Conservation (phyloP, 2,888 invertebrate species). For the Chaitophorus viminalis region DNA sequence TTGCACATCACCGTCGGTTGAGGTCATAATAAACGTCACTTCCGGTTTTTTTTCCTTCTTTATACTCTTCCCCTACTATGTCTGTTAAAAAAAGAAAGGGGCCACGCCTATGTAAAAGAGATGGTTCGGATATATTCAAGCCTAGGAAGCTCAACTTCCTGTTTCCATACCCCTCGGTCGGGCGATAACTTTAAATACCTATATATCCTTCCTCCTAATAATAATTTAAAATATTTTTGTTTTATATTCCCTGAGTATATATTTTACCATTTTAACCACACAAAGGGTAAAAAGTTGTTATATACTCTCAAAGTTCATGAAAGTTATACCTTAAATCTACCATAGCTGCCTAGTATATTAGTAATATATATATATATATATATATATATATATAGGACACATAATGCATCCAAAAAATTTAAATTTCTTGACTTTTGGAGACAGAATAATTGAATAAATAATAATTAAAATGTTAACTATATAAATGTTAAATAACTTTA, state of each 20-base stretch:
- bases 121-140: conserved; percentile 56
- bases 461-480: neutral
- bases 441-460: conserved; percentile 5
- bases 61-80: conserved; percentile 29
- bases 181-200: conserved; percentile 56
- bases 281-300: conserved; percentile 33
- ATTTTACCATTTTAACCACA: conserved; percentile 5
- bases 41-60: conserved; percentile 60
- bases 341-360: neutral
- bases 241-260: neutral
- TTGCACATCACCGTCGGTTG: conserved; percentile 60
- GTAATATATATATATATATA: neutral
- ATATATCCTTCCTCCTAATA: conserved; percentile 39
- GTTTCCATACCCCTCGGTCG: conserved; percentile 48
- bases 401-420: neutral
- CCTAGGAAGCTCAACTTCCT: conserved; percentile 59
- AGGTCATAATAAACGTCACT: conserved; percentile 62
- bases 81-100: conserved; percentile 25
- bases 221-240: conserved; percentile 51
- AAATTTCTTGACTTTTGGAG: neutral
- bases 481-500: no score
- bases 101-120: conserved; percentile 55
- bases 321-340: conserved; percentile 34
- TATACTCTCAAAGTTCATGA: conserved; percentile 34
- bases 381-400: neutral